Conservation (phyloP, 2,113 vertebrate species). For the Periophthalmus modestus region DNA sequence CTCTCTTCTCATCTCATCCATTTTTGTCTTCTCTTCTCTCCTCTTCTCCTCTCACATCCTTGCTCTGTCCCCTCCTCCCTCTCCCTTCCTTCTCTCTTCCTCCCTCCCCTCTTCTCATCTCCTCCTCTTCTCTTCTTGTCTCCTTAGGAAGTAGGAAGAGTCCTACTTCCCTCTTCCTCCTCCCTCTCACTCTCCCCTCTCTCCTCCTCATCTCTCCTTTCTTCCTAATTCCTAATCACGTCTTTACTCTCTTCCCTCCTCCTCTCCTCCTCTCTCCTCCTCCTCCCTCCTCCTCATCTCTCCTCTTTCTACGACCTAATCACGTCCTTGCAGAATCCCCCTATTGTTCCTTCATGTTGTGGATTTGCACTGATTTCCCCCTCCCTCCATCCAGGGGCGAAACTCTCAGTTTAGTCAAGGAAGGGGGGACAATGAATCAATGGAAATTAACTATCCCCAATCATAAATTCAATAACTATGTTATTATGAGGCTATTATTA, state of each 20-base stretch:
- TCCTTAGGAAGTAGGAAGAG: too few relatives aligned
- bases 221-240: too few relatives aligned
- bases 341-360: slow-evolving; percentile 46
- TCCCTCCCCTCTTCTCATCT: neutral
- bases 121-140: neutral
- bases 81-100: neutral
- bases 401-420: too few relatives aligned
- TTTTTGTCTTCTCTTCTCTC: neutral
- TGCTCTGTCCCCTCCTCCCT: neutral
- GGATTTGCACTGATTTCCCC: slow-evolving; percentile 19
- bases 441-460: too few relatives aligned
- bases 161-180: too few relatives aligned
- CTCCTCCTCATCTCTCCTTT: too few relatives aligned
- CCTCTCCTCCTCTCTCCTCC: neutral
- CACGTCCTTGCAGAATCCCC: slow-evolving; percentile 42
- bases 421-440: too few relatives aligned
- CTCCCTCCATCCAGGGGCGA: neutral
- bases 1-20: neutral
- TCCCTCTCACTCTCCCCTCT: too few relatives aligned
- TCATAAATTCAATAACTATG: too few relatives aligned
- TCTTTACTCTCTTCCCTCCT: neutral
- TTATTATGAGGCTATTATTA: too few relatives aligned
- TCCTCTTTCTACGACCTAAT: neutral
- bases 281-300: neutral
- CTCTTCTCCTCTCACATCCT: too few relatives aligned